These are phyloP conservation scores for Alca torda DNA, from an alignment of 2,797 vertebrate genomes.

Conservation along the genomic window DNA sequence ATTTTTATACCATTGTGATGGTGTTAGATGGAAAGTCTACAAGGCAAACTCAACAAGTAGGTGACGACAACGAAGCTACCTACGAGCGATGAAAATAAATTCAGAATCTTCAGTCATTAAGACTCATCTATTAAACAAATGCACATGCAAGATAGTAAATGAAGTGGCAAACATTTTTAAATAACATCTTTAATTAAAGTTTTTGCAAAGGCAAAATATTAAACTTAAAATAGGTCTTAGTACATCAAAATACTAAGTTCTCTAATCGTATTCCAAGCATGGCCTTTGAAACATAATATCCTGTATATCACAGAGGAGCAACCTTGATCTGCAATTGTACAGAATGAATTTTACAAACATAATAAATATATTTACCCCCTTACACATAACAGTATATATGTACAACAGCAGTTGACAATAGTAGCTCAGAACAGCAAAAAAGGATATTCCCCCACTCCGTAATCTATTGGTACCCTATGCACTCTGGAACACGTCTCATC, in stretches of 20 bases:
- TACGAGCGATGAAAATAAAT: not conserved
- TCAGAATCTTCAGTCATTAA: not conserved
- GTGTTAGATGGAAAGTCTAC: not conserved
- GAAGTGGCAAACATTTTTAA: conserved; percentile 76
- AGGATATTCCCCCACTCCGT: conserved; percentile 72
- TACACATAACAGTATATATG: conserved; percentile 84
- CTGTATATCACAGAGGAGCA: conserved; percentile 84
- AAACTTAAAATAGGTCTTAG: conserved; percentile 89
- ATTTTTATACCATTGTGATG: not conserved
- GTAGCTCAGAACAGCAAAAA: conserved; percentile 82
- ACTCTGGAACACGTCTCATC: conserved; percentile 67
- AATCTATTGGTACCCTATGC: conserved; percentile 70
- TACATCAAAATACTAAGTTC: conserved; percentile 87
- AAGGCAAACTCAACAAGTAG: not conserved
- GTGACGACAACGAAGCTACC: not conserved
- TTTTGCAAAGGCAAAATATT: conserved; percentile 91
- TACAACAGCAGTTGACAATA: conserved; percentile 87
- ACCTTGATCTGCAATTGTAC: conserved; percentile 84
- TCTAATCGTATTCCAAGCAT: conserved; percentile 86
- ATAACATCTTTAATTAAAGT: conserved; percentile 89
- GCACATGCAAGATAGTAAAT: conserved; percentile 47
- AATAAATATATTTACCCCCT: conserved; percentile 87
- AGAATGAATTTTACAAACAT: conserved; percentile 87
- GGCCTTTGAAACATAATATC: conserved; percentile 83
- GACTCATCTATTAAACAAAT: not conserved